phyloP scores from a whole-genome alignment of 2,888 invertebrate species.

The Chesias legatella region DNA sequence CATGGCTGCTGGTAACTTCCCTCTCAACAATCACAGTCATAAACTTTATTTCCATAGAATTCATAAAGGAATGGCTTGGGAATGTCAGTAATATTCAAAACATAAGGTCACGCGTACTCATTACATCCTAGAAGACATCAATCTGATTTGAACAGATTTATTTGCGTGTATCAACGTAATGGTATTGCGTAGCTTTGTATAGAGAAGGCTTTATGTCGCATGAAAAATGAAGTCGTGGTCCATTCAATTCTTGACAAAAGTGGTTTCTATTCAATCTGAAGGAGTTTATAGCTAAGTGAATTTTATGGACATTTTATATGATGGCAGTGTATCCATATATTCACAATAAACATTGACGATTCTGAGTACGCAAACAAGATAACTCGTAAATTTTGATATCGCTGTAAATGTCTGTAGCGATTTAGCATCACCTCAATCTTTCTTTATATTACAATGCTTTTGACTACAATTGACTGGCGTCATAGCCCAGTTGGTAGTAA shows the following conservation, averaged over 20 bases:
- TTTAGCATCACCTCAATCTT: too few species aligned
- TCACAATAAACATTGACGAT: conserved; percentile 15
- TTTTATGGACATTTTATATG: conserved; percentile 26
- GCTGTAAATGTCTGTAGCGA: background rate
- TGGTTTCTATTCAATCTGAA: conserved; percentile 23
- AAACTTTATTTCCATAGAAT: too few species aligned
- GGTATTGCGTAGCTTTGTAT: too few species aligned
- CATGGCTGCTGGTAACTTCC: conserved; percentile 68
- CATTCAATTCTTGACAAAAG: conserved; percentile 8
- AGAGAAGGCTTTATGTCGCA: background rate
- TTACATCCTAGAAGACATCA: conserved; percentile 13
- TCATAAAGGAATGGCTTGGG: too few species aligned
- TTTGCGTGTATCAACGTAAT: background rate
- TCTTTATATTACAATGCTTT: too few species aligned
- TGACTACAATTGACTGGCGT: too few species aligned
- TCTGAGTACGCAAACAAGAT: conserved; percentile 20
- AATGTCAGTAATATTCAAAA: too few species aligned
- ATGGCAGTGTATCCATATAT: conserved; percentile 12
- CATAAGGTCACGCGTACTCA: too few species aligned
- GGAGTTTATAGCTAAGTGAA: conserved; percentile 26
- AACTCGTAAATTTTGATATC: conserved; percentile 18
- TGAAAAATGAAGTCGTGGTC: background rate
- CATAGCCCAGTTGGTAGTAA: too few species aligned
- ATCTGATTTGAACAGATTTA: background rate
- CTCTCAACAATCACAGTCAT: too few species aligned